Evolutionary conservation across 2,888 invertebrate genomes (phyloP).

Genomic region (Xestia rhomboidea): DNA sequence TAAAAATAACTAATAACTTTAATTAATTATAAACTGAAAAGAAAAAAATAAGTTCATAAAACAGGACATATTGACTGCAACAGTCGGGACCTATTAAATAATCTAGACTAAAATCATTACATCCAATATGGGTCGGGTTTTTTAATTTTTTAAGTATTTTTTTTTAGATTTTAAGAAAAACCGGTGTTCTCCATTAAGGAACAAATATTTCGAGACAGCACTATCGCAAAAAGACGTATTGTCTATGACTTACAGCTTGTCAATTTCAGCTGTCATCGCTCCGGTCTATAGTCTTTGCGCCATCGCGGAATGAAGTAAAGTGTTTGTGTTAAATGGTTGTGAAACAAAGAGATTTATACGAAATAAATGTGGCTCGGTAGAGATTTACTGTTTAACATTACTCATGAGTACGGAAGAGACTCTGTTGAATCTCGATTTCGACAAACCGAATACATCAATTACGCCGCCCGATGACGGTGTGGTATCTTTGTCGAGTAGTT

Average conservation of each 20-base stretch:
- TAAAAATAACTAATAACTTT: no score
- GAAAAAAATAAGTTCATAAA: no score
- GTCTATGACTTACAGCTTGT: constrained; percentile 60
- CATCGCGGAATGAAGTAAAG: constrained; percentile 79
- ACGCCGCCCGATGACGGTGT: constrained; percentile 90
- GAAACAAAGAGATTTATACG: constrained; percentile 88
- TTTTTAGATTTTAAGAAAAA: constrained; percentile 32
- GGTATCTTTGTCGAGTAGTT: constrained; percentile 91
- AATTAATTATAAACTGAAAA: no score
- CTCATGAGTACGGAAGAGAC: constrained; percentile 92
- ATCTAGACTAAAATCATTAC: no score
- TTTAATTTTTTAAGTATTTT: no score
- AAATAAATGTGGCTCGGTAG: constrained; percentile 90
- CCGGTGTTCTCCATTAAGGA: constrained; percentile 49
- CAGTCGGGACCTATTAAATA: no score
- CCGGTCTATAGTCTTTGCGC: constrained; percentile 78
- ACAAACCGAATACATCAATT: constrained; percentile 87
- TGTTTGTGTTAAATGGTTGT: constrained; percentile 89
- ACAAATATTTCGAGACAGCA: constrained; percentile 31
- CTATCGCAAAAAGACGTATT: constrained; percentile 19
- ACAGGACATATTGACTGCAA: no score
- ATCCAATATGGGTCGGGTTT: no score
- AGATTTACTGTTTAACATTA: constrained; percentile 85
- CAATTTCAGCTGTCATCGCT: constrained; percentile 72
- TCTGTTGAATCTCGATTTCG: constrained; percentile 92